These are phyloP conservation scores for Allygus modestus DNA, from an alignment of 2,888 invertebrate species.

Conservation along the genomic window DNA sequence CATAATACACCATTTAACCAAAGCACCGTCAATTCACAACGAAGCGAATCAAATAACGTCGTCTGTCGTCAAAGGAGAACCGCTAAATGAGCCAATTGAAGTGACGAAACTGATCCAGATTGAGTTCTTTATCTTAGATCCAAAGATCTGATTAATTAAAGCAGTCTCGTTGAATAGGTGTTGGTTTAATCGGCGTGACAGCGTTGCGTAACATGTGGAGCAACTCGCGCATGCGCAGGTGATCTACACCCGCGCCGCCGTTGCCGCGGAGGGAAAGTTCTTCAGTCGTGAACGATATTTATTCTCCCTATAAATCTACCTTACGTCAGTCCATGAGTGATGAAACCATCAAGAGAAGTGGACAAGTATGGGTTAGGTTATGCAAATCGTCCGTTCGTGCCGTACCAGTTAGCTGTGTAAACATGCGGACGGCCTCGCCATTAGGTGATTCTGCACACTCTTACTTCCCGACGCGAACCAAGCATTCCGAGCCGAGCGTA, in stretches of 20 bases:
- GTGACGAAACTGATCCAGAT: conserved; percentile 40
- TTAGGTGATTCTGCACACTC: conserved; percentile 49
- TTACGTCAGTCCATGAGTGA: conserved; percentile 26
- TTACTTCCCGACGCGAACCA: conserved; percentile 1
- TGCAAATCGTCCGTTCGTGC: conserved; percentile 23
- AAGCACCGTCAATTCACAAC: neutral
- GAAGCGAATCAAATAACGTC: neutral
- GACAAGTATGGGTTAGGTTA: conserved; percentile 28
- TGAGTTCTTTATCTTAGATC: conserved; percentile 36
- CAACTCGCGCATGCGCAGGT: neutral
- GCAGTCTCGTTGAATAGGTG: conserved; percentile 31
- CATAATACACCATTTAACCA: neutral
- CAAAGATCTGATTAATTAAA: conserved; percentile 50
- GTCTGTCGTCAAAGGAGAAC: neutral
- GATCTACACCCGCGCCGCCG: neutral
- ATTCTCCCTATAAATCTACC: conserved; percentile 24
- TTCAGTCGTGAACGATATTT: conserved; percentile 7
- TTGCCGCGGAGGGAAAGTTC: conserved; percentile 10
- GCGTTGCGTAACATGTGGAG: conserved; percentile 4
- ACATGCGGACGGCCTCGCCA: neutral
- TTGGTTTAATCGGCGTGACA: conserved; percentile 38
- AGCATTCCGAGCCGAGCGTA: neutral
- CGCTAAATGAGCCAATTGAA: conserved; percentile 25
- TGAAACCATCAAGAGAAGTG: conserved; percentile 41
- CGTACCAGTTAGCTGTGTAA: neutral